These are phyloP conservation scores for Esox masquinongy DNA, from an alignment of 2,797 vertebrate species.

Conservation along the genomic window DNA sequence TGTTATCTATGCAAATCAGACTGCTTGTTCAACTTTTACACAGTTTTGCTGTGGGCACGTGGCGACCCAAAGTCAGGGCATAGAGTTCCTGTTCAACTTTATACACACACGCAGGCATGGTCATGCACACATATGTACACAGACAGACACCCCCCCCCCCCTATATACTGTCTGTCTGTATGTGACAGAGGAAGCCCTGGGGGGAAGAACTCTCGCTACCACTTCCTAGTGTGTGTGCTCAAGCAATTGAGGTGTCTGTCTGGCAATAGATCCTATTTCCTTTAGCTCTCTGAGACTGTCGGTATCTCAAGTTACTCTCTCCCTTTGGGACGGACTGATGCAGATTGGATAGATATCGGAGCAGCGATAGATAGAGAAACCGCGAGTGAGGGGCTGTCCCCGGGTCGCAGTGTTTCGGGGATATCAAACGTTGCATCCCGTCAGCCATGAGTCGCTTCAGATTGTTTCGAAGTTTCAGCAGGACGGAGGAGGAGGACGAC, in stretches of 20 bases:
- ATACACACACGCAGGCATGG: not conserved
- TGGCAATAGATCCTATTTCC: conserved; percentile 42
- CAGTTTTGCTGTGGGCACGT: not conserved
- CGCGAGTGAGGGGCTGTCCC: conserved; percentile 9
- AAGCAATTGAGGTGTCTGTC: conserved; percentile 17
- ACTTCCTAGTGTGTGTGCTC: conserved; percentile 56
- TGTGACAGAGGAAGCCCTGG: not conserved
- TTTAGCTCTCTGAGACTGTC: conserved; percentile 21
- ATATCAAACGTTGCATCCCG: not conserved
- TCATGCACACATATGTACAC: not conserved
- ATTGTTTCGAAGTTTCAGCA: conserved; percentile 61
- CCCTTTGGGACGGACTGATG: not conserved
- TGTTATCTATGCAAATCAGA: conserved; percentile 3
- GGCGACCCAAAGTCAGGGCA: not conserved
- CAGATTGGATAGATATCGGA: not conserved
- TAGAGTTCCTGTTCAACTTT: not conserved
- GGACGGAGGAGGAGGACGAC: conserved; percentile 62
- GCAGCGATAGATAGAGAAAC: not conserved
- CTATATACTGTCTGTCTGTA: not conserved
- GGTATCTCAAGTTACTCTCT: conserved; percentile 33
- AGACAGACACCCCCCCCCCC: not conserved
- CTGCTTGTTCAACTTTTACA: not conserved
- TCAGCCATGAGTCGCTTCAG: conserved; percentile 40
- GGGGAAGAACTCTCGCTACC: conserved; percentile 11
- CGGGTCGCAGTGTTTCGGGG: not conserved